Evolutionary conservation across 2,113 vertebrate genomes (phyloP), one percentile per base, ranked within the genome.

Genomic region (Meleagris gallopavo): DNA sequence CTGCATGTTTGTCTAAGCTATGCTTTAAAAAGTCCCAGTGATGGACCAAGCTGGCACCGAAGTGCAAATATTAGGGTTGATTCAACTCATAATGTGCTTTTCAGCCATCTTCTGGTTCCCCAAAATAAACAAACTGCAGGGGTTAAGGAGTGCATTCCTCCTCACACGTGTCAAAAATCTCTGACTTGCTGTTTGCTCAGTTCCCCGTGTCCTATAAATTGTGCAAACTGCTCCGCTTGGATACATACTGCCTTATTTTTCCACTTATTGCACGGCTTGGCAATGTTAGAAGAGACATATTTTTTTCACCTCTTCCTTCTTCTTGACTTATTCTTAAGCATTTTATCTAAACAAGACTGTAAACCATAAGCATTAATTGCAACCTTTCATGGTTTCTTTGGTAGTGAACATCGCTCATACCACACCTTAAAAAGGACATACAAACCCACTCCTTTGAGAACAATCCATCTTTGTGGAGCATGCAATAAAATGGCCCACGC

Each of bases 201-300:
- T 79, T 90, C 11, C 50, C 55, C 20, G 21, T 24, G 76, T 74
- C 67, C 69, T 74, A 77, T 71, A 58, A 80, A 88, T 69, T 64
- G 38, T 0, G 0, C 2, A 6, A 72, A 41, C 46, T 50, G 3
- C 57, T 91, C 67, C 0, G 86, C 87, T 95, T 83, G 69, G 72
- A 74, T 20, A 50, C 61, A 36, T 64, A 38, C 46, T 8, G 46
- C 64, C 75, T 88, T 36, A 57, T 95, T 91, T 91, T 77, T 61
- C 43, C 57, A 74, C 64, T 89, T 77, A 74, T 2, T 93, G 34
- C 79, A 65, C 62, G 89, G 72, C 71, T 94, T 89, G 82, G 72
- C 60, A 86, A 11, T 32, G 11, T 52, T 83, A 81, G 69, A 74
- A 80, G 22, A 29, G 41, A 81, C 17, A 27, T 58, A 62, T 69